Conservation (phyloP, 2,888 invertebrate genomes). For the Lordiphosa fenestrarum region DNA sequence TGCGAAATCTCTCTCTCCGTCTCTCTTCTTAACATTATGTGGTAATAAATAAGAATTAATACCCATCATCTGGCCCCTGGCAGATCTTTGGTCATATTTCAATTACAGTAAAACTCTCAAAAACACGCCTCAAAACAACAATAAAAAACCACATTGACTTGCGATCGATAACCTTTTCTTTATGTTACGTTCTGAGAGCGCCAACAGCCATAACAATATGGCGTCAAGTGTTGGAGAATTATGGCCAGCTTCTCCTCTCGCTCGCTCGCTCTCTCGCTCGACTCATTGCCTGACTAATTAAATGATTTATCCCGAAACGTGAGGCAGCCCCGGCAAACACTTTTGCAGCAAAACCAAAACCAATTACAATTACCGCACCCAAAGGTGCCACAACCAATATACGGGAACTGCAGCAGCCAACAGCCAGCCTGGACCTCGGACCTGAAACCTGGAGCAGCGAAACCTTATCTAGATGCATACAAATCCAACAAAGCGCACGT, state of each 20-base stretch:
- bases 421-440: constrained; percentile 12
- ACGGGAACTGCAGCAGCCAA: constrained; percentile 36
- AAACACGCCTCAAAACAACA: constrained; percentile 50
- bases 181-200: constrained; percentile 12
- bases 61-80: constrained; percentile 37
- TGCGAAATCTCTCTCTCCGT: background rate
- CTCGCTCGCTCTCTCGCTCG: constrained; percentile 17
- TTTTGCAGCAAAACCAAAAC: constrained; percentile 42
- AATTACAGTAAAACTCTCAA: constrained; percentile 51
- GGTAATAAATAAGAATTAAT: constrained; percentile 47
- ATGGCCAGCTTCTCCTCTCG: constrained; percentile 4
- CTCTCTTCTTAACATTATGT: background rate
- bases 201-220: constrained; percentile 40
- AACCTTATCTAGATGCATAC: constrained; percentile 76
- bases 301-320: constrained; percentile 76
- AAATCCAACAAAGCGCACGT: constrained; percentile 75
- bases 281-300: constrained; percentile 73
- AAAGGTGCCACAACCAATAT: constrained; percentile 68
- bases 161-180: constrained; percentile 56
- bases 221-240: constrained; percentile 32
- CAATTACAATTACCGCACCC: constrained; percentile 77
- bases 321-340: constrained; percentile 47
- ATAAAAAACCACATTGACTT: constrained; percentile 35
- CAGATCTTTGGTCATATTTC: constrained; percentile 55
- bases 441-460: constrained; percentile 35